phyloP scores from a whole-genome alignment of 1,140 invertebrate species.

The Drosophila cardini region DNA sequence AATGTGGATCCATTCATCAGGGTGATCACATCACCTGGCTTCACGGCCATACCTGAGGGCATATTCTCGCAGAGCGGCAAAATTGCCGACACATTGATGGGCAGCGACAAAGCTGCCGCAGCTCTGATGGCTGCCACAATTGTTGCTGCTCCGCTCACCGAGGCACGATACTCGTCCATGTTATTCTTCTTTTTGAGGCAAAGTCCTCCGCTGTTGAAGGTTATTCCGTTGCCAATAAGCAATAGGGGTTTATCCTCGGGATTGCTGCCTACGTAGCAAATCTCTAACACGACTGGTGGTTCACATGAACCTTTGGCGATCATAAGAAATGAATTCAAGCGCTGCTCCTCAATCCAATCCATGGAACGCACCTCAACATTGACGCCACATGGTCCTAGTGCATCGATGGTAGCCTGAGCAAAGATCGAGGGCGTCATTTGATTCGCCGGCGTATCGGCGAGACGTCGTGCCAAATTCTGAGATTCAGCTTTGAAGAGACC shows the following conservation, averaged over 20 bases:
- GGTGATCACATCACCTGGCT: constrained; percentile 93
- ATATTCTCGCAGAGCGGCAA: constrained; percentile 95
- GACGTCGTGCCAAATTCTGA: constrained; percentile 92
- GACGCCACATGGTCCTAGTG: constrained; percentile 86
- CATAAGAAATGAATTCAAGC: constrained; percentile 88
- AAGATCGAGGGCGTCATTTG: constrained; percentile 94
- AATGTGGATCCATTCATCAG: constrained; percentile 95
- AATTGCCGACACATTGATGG: constrained; percentile 90
- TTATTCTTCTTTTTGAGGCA: constrained; percentile 90
- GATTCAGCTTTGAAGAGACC: constrained; percentile 91
- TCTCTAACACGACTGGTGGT: constrained; percentile 85
- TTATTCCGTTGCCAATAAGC: constrained; percentile 69
- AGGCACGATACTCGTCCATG: constrained; percentile 94
- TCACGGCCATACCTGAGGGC: constrained; percentile 91
- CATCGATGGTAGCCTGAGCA: constrained; percentile 87
- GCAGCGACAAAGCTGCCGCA: constrained; percentile 85
- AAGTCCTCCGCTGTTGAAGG: constrained; percentile 90
- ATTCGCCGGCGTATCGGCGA: constrained; percentile 94
- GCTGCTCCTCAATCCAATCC: constrained; percentile 74
- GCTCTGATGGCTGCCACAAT: constrained; percentile 66
- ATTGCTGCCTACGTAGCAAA: constrained; percentile 62
- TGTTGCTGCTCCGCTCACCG: constrained; percentile 87
- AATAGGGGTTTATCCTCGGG: constrained; percentile 66
- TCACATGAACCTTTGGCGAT: constrained; percentile 91
- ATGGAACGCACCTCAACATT: constrained; percentile 88